A percentile compares a stretch with the other conserved stretches of the same genome.
Conservation (phyloP, 1,140 invertebrate species). For the Thaumetopoea pityocampa region DNA sequence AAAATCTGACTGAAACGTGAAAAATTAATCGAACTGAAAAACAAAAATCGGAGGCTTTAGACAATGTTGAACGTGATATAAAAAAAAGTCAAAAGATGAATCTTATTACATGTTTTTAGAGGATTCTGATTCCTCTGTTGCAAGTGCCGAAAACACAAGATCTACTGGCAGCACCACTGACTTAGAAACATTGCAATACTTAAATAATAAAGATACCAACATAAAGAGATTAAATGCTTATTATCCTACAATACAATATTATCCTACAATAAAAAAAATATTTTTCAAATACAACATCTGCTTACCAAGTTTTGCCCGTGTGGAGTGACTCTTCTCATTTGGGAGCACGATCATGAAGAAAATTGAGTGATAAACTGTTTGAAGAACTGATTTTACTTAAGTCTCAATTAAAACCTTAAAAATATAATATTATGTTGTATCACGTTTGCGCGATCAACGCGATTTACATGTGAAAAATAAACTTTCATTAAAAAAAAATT, state of each 20-base stretch:
- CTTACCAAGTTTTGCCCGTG: conserved; percentile 26
- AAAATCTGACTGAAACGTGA: too few relatives aligned
- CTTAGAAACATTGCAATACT: conserved; percentile 22
- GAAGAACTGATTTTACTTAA: conserved; percentile 16
- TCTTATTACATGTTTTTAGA: conserved; percentile 32
- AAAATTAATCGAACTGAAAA: too few relatives aligned
- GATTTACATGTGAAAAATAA: conserved; percentile 1
- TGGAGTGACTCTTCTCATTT: conserved; percentile 28
- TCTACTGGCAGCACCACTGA: too few relatives aligned
- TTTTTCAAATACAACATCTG: conserved; percentile 30
- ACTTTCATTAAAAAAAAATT: conserved; percentile 10
- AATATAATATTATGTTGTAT: too few relatives aligned
- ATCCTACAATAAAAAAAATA: conserved; percentile 30
- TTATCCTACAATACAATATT: too few relatives aligned
- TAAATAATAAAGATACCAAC: conserved; percentile 25
- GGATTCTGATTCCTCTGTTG: conserved; percentile 26
- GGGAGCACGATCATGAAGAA: conserved; percentile 26
- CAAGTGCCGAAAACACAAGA: conserved; percentile 22
- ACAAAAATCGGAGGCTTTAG: too few relatives aligned
- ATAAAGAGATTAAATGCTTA: conserved; percentile 24
- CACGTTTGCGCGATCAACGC: too few relatives aligned
- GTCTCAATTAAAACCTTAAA: too few relatives aligned
- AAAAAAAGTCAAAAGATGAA: conserved; percentile 25
- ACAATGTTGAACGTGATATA: too few relatives aligned
- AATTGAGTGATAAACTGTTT: conserved; percentile 22